These are phyloP conservation scores for Malacoraja senta DNA, from an alignment of 2,797 vertebrate genomes.

Conservation along the genomic window DNA sequence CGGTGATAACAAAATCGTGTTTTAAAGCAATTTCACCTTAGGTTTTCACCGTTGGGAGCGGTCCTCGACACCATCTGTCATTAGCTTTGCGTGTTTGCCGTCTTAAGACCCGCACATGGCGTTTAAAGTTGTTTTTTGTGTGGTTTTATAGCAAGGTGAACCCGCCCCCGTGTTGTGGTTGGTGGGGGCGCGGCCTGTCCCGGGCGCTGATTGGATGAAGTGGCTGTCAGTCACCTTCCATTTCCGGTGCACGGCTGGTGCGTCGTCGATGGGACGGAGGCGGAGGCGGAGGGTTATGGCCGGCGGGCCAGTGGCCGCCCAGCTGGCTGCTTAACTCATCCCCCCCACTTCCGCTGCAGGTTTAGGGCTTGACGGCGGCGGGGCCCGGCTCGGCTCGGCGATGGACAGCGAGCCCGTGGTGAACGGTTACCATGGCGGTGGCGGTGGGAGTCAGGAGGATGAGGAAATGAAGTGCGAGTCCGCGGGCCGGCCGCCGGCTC, in stretches of 20 bases:
- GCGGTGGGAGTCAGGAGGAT: not conserved
- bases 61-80: not conserved
- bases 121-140: not conserved
- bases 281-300: not conserved
- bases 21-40: not conserved
- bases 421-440: slow-evolving; percentile 25
- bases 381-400: not conserved
- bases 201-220: not conserved
- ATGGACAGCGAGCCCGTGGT: not conserved
- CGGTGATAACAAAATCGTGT: not conserved
- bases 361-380: not conserved
- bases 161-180: not conserved
- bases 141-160: not conserved
- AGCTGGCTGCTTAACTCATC: too few species aligned
- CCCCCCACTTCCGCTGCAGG: too few species aligned
- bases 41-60: not conserved
- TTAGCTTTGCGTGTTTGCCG: too few species aligned
- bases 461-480: not conserved
- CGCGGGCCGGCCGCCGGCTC: not conserved
- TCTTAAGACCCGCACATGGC: too few species aligned
- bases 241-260: not conserved
- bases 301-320: not conserved
- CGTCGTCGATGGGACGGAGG: not conserved
- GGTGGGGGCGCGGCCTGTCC: not conserved
- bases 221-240: not conserved